These are phyloP conservation scores for Dicentrarchus labrax DNA, from an alignment of 2,113 vertebrate species.

Conservation along the genomic window DNA sequence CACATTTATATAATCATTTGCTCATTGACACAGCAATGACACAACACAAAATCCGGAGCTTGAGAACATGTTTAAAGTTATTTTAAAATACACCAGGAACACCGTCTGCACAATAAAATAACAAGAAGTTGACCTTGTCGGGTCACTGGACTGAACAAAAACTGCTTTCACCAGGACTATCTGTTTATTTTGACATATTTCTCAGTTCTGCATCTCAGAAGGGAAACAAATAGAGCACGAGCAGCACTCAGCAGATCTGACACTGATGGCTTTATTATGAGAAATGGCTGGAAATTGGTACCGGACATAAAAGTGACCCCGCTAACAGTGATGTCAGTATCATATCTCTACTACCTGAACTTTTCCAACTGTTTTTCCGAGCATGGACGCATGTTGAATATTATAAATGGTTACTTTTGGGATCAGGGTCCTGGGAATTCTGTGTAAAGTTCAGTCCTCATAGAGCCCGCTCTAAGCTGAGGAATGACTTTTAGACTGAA, in stretches of 20 bases:
- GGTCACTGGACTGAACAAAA: conserved; percentile 18
- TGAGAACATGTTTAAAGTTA: conserved; percentile 15
- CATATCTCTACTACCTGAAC: background rate
- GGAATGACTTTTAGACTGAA: conserved; percentile 35
- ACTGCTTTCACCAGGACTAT: no score
- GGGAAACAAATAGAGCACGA: conserved; percentile 33
- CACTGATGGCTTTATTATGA: conserved; percentile 48
- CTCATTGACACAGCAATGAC: background rate
- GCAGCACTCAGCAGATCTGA: conserved; percentile 52
- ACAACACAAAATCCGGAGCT: background rate
- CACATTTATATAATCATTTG: background rate
- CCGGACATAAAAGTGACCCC: background rate
- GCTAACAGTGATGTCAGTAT: background rate
- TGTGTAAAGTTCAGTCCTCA: background rate
- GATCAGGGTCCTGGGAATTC: background rate
- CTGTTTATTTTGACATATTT: conserved; percentile 29
- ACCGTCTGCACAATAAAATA: background rate
- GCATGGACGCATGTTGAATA: background rate
- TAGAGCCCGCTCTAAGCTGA: background rate
- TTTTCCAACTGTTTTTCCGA: background rate
- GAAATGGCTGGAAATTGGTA: conserved; percentile 24
- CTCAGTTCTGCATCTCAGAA: conserved; percentile 21
- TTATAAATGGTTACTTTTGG: background rate
- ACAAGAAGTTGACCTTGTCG: conserved; percentile 37
- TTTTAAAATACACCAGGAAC: background rate